These are phyloP conservation scores for Enhydra lutris DNA, from an alignment of 2,113 vertebrate genomes.

Conservation along the genomic window DNA sequence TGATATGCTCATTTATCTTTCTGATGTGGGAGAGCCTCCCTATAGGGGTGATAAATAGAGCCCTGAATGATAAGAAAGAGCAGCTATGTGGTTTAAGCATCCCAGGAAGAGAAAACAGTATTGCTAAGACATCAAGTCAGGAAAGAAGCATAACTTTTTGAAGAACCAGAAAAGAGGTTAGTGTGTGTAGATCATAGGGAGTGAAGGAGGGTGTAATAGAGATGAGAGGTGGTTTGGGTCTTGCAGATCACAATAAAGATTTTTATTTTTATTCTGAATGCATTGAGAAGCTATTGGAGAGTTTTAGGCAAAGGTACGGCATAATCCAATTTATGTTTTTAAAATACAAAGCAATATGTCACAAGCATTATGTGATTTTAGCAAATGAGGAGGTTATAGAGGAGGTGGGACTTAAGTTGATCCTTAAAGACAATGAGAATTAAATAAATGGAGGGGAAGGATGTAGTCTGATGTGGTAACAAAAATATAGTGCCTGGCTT, in stretches of 20 bases:
- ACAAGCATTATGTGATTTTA: not conserved
- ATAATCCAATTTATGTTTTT: not conserved
- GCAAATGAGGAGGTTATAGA: not conserved
- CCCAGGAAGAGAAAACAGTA: not conserved
- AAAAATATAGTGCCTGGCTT: not conserved
- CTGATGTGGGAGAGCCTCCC: not conserved
- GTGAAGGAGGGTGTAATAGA: not conserved
- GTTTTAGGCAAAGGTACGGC: not conserved
- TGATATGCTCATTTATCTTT: not conserved
- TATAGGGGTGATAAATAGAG: not conserved
- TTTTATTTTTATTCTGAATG: not conserved
- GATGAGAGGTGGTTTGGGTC: not conserved
- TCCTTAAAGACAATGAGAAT: not conserved
- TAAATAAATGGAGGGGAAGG: not conserved
- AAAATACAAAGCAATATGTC: not conserved
- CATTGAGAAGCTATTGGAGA: not conserved
- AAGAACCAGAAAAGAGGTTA: not conserved
- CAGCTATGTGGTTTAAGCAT: not conserved
- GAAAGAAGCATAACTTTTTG: slow-evolving; percentile 14
- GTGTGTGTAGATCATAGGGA: not conserved
- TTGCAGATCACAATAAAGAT: not conserved
- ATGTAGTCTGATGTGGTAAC: not conserved
- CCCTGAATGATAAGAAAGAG: not conserved
- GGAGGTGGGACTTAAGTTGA: not conserved
- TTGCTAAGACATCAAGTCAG: not conserved